A percentile compares a stretch with the other conserved stretches of the same genome.
These are phyloP conservation scores for Cydia pomonella DNA, from an alignment of 1,140 invertebrate species.

Conservation along the genomic window DNA sequence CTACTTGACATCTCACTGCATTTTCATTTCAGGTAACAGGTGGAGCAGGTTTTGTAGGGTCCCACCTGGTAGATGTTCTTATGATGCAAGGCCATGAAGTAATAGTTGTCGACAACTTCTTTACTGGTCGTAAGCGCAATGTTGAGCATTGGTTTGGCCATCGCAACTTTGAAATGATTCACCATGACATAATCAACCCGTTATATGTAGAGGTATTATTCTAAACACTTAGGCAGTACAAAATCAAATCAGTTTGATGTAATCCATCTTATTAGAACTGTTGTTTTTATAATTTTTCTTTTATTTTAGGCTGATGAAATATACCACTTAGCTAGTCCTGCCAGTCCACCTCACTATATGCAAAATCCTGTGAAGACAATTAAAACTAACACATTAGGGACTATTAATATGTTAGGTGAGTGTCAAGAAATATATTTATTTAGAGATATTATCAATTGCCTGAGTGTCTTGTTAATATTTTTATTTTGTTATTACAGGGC, in stretches of 20 bases:
- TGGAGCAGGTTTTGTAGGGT: slow-evolving; percentile 99
- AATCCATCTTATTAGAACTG: background rate
- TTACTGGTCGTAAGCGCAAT: slow-evolving; percentile 97
- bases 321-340: slow-evolving; percentile 99
- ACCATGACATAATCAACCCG: slow-evolving; percentile 99
- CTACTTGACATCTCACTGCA: background rate
- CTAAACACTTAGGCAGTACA: background rate
- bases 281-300: slow-evolving; percentile 32
- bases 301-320: slow-evolving; percentile 94
- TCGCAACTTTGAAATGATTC: slow-evolving; percentile 99
- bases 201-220: slow-evolving; percentile 93
- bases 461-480: background rate
- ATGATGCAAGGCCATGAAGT: slow-evolving; percentile 99
- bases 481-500: slow-evolving; percentile 80
- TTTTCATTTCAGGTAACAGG: slow-evolving; percentile 89
- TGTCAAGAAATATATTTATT: slow-evolving; percentile 26
- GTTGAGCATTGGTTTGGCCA: slow-evolving; percentile 99
- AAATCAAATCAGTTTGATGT: background rate
- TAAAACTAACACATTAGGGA: slow-evolving; percentile 99
- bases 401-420: slow-evolving; percentile 99
- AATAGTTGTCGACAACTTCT: slow-evolving; percentile 99
- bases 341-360: slow-evolving; percentile 99
- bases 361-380: slow-evolving; percentile 99
- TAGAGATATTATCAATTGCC: background rate
- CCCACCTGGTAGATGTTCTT: slow-evolving; percentile 96